These are phyloP conservation scores for Aricia agestis DNA, from an alignment of 1,140 invertebrate genomes.

Conservation along the genomic window DNA sequence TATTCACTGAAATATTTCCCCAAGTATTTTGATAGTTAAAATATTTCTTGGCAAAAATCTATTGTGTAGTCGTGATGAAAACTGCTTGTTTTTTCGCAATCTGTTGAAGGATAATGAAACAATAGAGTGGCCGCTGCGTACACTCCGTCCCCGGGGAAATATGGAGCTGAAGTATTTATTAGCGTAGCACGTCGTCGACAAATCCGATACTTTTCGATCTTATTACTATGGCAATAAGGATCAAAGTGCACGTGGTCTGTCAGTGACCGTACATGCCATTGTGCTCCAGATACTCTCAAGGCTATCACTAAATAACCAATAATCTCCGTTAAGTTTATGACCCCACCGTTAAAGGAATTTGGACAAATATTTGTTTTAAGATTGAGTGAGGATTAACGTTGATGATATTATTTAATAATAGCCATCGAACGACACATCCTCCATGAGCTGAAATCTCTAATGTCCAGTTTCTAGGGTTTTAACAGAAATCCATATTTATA, in stretches of 20 bases:
- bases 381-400: too few relatives aligned
- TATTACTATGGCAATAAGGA: too few relatives aligned
- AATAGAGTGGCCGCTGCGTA: constrained; percentile 8
- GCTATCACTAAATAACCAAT: constrained; percentile 1
- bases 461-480: too few relatives aligned
- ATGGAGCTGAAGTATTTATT: constrained; percentile 13
- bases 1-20: too few relatives aligned
- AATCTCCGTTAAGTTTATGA: not conserved
- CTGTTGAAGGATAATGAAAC: constrained; percentile 8
- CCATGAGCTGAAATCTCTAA: too few relatives aligned
- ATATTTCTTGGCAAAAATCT: not conserved
- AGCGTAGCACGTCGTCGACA: not conserved
- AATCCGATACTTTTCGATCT: too few relatives aligned
- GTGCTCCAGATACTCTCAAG: constrained; percentile 1
- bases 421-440: too few relatives aligned
- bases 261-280: not conserved
- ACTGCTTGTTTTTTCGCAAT: constrained; percentile 13
- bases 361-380: too few relatives aligned
- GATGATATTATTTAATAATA: too few relatives aligned
- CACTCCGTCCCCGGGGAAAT: constrained; percentile 12
- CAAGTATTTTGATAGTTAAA: not conserved
- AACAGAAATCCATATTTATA: too few relatives aligned
- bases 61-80: constrained; percentile 6
- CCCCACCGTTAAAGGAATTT: not conserved
- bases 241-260: too few relatives aligned